Evolutionary conservation across 2,113 vertebrate species (phyloP).

Genomic region (Paramormyrops kingsleyae): DNA sequence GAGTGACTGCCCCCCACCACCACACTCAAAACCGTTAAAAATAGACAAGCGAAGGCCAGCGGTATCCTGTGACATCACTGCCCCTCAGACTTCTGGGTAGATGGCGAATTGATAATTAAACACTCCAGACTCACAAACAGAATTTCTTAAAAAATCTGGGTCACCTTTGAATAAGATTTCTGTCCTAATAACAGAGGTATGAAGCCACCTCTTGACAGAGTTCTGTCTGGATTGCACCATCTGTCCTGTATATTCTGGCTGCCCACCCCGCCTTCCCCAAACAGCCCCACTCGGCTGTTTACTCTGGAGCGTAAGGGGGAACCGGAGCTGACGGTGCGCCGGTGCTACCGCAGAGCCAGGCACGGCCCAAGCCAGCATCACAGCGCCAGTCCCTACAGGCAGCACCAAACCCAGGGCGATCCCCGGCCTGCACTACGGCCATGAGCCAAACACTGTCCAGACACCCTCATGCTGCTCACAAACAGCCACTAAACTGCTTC

Average conservation of each 20-base stretch:
- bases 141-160: not conserved
- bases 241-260: not conserved
- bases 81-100: not conserved
- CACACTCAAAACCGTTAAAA: slow-evolving; percentile 4
- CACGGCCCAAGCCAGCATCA: not conserved
- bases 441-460: not conserved
- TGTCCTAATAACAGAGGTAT: not conserved
- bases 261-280: not conserved
- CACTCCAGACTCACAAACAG: not conserved
- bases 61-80: not conserved
- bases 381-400: not conserved
- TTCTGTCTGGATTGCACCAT: not conserved
- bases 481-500: not conserved
- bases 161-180: not conserved
- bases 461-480: not conserved
- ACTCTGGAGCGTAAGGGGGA: not conserved
- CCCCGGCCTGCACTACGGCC: not conserved
- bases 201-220: not conserved
- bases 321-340: not conserved
- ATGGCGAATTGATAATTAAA: not conserved
- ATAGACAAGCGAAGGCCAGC: not conserved
- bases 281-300: not conserved
- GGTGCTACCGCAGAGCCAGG: not conserved
- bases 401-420: not conserved
- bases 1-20: not conserved